Conservation (phyloP, 2,113 vertebrate genomes). For the Clinocottus analis region DNA sequence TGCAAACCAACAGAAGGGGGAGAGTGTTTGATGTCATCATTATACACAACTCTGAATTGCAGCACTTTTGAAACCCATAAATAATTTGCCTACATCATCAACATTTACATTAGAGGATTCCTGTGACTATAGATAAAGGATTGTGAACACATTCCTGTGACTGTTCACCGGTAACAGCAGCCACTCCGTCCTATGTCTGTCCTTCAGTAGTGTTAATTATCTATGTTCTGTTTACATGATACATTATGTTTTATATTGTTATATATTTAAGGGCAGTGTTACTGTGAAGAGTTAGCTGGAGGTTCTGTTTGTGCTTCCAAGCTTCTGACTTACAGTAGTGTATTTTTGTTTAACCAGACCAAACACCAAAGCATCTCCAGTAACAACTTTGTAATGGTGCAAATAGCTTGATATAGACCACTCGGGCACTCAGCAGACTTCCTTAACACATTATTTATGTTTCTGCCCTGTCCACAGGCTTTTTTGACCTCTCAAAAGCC, state of each 20-base stretch:
- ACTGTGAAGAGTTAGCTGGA: not conserved
- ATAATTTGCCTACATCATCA: constrained; percentile 25
- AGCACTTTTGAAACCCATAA: constrained; percentile 24
- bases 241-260: constrained; percentile 22
- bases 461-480: constrained; percentile 10
- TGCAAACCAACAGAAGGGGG: not conserved
- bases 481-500: constrained; percentile 43
- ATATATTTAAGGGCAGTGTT: constrained; percentile 2
- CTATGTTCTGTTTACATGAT: constrained; percentile 3
- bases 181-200: not conserved
- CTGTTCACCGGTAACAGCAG: not conserved
- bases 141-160: not conserved
- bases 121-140: not conserved
- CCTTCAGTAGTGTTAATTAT: not conserved
- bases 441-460: constrained; percentile 19
- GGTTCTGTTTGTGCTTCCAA: constrained; percentile 28
- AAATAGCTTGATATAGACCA: constrained; percentile 35
- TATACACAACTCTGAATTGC: constrained; percentile 10
- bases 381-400: constrained; percentile 28
- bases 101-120: constrained; percentile 16
- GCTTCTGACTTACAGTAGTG: constrained; percentile 1
- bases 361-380: constrained; percentile 8
- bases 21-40: constrained; percentile 37
- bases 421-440: constrained; percentile 19
- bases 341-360: constrained; percentile 15